Evolutionary conservation across 1,140 invertebrate genomes (phyloP).

Genomic region (Platyscapa corneri): DNA sequence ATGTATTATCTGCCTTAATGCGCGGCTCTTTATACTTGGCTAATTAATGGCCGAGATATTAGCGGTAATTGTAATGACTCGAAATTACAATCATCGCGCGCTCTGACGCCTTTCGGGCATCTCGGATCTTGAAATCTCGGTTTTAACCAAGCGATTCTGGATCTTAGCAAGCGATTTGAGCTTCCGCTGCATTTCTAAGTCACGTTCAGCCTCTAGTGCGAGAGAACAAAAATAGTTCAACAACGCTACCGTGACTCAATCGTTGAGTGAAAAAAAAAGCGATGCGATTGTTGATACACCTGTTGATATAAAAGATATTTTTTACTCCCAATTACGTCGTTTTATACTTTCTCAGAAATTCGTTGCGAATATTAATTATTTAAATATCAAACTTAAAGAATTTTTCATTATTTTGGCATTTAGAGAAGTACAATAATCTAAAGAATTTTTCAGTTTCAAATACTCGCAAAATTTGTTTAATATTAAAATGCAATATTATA

Average conservation of each 20-base stretch:
- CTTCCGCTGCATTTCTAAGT: no score
- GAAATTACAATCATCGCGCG: conserved; percentile 71
- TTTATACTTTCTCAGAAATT: background rate
- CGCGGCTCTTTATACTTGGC: conserved; percentile 66
- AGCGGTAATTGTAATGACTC: conserved; percentile 72
- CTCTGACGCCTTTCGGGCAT: conserved; percentile 60
- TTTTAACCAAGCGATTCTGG: background rate
- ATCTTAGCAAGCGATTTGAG: background rate
- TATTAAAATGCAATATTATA: no score
- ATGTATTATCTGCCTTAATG: conserved; percentile 68
- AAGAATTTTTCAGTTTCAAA: no score
- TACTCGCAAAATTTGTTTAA: no score
- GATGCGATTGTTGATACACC: conserved; percentile 18
- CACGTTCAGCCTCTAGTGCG: no score
- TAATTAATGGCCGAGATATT: conserved; percentile 72
- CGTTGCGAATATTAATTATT: no score
- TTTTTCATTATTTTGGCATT: no score
- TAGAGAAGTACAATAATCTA: no score
- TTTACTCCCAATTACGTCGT: background rate
- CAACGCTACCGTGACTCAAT: conserved; percentile 18
- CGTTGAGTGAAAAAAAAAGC: conserved; percentile 4
- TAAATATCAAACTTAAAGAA: no score
- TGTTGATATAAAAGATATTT: conserved; percentile 15
- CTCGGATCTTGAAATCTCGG: background rate
- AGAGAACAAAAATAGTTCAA: no score